Conservation (phyloP, 2,888 invertebrate genomes). For the Deroplatys truncata region DNA sequence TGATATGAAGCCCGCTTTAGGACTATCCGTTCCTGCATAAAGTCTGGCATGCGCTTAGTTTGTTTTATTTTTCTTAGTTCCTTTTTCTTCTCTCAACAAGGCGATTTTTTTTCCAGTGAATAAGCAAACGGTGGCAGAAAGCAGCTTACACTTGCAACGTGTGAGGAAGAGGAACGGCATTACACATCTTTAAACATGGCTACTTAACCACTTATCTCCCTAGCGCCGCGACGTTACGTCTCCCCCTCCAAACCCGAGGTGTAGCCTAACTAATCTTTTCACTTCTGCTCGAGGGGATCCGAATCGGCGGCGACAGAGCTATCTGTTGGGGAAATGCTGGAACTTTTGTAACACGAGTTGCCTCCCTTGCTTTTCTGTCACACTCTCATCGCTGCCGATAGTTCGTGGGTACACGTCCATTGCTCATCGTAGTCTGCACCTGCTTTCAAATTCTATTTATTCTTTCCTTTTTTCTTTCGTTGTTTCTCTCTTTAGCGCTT, state of each 20-base stretch:
- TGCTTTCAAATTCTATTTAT: too few species aligned
- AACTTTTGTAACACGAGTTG: neutral
- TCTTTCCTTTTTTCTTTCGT: too few species aligned
- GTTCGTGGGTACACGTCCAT: too few species aligned
- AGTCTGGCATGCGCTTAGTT: neutral
- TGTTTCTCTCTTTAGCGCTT: too few species aligned
- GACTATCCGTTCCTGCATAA: too few species aligned
- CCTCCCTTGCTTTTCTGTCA: too few species aligned
- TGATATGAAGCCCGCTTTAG: too few species aligned
- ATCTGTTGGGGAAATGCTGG: constrained; percentile 13
- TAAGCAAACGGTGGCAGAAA: neutral
- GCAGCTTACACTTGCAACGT: neutral
- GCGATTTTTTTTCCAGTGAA: neutral
- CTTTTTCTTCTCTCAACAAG: neutral
- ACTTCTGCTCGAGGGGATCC: constrained; percentile 17
- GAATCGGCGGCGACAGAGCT: constrained; percentile 15
- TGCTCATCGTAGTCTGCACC: too few species aligned
- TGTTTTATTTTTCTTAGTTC: neutral
- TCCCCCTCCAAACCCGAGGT: neutral
- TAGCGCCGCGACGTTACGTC: neutral
- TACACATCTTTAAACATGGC: constrained; percentile 16
- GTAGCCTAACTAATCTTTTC: constrained; percentile 21
- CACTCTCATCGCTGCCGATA: too few species aligned
- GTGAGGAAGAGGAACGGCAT: neutral
- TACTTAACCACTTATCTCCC: constrained; percentile 21